Base-by-base conservation (phyloP, 2,797 vertebrate species). In the Coilia nasus region DNA sequence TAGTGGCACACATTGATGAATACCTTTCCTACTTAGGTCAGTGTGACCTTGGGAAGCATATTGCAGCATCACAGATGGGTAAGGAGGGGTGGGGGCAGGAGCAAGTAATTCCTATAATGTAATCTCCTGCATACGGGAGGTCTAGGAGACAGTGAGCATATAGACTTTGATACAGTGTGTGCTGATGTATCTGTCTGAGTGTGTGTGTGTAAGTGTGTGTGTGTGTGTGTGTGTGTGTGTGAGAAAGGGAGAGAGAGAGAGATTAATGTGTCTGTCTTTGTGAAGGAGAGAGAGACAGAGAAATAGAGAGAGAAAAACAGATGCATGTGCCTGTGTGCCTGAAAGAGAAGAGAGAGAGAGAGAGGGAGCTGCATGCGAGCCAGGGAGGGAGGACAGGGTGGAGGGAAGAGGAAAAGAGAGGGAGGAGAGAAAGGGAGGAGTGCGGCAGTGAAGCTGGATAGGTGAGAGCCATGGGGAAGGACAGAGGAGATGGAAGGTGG, bases 11-110 rank as follows among this genome's bases (percentile, higher is more conserved):
- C 81, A 25, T 78, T 35, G 87, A 85, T 87, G 86, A 89, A 71
- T 28, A 71, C 64, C 91, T 90, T 92, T 92, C 88, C 90, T 89
- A 88, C 86, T 86, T 87, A 89, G 89, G 90, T 89, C 89, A 91
- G 90, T 87, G 90, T 95, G 93, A 96, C 95, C 94, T 96, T 96
- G 94, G 89, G 91, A 83, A 90, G 82, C 50, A 78, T 87, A 82
- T 85, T 81, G 83, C 62, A 67, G 78, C 60, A 83, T 86, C 75
- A 81, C 86, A 84, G 81, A 88, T 91, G 88, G 89, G 84, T 84
- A 64, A 88, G 89, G 81, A 86, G 88, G 83, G 87, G 91, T 89
- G 83, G 84, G 88, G 83, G 88, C 64, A n/a, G 31, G 57, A 81
- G 62, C 35, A 31, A 87, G 84, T 1, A 57, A 78, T 83, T 82